phyloP scores from a whole-genome alignment of 2,888 invertebrate genomes.

The Chymomyza caudatula region DNA sequence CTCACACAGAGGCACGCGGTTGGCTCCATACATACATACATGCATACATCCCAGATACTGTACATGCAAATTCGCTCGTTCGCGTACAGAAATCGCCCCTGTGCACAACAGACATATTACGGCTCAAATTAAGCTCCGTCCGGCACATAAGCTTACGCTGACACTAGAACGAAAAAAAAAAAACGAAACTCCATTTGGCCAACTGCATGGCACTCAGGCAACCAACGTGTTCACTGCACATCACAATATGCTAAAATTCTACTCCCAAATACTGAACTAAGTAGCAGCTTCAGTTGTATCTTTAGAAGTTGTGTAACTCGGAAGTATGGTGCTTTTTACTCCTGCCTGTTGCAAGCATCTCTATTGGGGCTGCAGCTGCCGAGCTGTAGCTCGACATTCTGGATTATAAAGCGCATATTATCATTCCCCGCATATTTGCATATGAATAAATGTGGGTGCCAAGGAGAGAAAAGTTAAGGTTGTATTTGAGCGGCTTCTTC shows the following conservation, averaged over 20 bases:
- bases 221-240: constrained; percentile 13
- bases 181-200: background rate
- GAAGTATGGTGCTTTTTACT: background rate
- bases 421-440: constrained; percentile 43
- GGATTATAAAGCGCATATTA: constrained; percentile 61
- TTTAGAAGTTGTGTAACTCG: background rate
- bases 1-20: constrained; percentile 51
- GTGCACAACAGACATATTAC: no score
- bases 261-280: background rate
- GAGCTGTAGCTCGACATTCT: constrained; percentile 24
- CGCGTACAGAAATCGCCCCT: background rate
- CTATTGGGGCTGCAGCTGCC: background rate
- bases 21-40: constrained; percentile 1
- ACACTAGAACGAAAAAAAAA: background rate
- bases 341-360: background rate
- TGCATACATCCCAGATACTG: constrained; percentile 8
- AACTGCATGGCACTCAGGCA: background rate
- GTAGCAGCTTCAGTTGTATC: background rate
- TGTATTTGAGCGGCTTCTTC: background rate
- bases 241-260: constrained; percentile 30
- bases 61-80: constrained; percentile 3
- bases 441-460: constrained; percentile 14
- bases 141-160: background rate
- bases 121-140: background rate
- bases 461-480: background rate